phyloP scores from a whole-genome alignment of 2,113 vertebrate genomes.

The Collichthys lucidus region DNA sequence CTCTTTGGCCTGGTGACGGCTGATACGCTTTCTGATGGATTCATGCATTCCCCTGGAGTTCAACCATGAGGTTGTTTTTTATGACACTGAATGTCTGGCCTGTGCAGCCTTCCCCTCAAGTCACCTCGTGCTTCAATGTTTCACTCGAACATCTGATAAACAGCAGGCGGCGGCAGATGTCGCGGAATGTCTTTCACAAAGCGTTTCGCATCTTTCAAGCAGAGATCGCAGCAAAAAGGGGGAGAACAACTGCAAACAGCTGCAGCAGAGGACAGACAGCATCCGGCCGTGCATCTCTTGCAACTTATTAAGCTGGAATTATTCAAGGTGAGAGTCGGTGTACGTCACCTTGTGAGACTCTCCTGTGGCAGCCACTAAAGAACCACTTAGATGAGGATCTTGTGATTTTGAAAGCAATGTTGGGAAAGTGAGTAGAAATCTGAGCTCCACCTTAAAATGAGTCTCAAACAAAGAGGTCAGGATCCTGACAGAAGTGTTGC shows the following conservation, averaged over 20 bases:
- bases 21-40: conserved; percentile 8
- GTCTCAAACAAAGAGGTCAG: background rate
- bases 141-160: conserved; percentile 20
- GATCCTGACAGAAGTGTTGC: background rate
- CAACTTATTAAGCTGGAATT: background rate
- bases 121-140: background rate
- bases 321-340: background rate
- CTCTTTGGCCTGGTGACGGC: background rate
- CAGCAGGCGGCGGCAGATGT: conserved; percentile 35
- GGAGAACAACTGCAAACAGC: conserved; percentile 18
- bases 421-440: background rate
- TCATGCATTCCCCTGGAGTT: conserved; percentile 22
- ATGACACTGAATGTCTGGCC: conserved; percentile 4
- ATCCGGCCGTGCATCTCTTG: background rate
- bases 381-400: background rate
- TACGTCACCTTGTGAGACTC: background rate
- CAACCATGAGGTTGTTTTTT: background rate
- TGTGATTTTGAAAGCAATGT: background rate
- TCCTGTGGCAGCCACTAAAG: background rate
- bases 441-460: background rate
- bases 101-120: background rate
- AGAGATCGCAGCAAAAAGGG: conserved; percentile 6
- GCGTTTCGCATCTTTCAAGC: background rate
- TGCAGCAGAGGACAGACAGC: conserved; percentile 19
- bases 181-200: background rate